These are phyloP conservation scores for Phyllotis vaccarum DNA, from an alignment of 2,797 vertebrate genomes.

Conservation along the genomic window DNA sequence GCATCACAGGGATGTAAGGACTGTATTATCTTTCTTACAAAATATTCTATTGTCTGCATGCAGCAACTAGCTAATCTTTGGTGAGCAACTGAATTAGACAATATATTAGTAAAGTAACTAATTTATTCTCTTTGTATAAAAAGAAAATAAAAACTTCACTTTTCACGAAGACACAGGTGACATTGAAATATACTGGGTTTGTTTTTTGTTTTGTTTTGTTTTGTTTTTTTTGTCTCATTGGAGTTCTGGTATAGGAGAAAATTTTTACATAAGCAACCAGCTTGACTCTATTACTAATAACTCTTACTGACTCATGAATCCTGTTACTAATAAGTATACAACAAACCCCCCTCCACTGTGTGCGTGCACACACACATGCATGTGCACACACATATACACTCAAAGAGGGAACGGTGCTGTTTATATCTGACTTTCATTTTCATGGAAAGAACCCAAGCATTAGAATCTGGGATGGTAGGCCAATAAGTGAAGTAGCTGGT, in stretches of 20 bases:
- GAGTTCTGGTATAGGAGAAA: background rate
- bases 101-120: background rate
- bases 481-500: background rate
- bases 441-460: background rate
- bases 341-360: background rate
- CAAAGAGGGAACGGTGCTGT: background rate
- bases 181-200: slow-evolving; percentile 29
- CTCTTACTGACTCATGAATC: background rate
- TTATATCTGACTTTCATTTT: background rate
- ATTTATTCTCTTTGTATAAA: slow-evolving; percentile 1
- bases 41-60: background rate
- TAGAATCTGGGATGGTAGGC: background rate
- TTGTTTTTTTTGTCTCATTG: background rate
- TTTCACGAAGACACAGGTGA: background rate
- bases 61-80: background rate
- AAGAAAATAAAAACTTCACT: background rate
- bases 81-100: background rate
- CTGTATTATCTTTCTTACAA: background rate
- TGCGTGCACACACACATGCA: background rate
- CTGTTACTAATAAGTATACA: background rate
- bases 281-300: background rate
- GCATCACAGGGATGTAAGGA: background rate
- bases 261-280: background rate
- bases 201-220: too few species aligned
- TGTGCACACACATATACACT: background rate